These are phyloP conservation scores for Ctena decussata DNA, from an alignment of 2,888 invertebrate species.

Conservation along the genomic window DNA sequence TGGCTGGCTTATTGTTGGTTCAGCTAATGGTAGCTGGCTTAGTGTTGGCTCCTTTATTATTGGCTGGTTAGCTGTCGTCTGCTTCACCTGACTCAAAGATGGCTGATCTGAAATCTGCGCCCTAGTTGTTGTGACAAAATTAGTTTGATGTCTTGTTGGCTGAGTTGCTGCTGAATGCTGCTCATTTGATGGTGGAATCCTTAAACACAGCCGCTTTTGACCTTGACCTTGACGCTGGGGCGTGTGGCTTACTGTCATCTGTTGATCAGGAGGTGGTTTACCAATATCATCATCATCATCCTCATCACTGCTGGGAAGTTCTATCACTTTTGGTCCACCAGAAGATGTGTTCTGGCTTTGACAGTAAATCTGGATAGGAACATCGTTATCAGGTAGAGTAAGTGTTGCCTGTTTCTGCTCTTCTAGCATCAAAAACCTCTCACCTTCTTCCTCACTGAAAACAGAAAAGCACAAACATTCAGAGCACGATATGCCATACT, in stretches of 20 bases:
- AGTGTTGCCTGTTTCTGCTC: slow-evolving; percentile 61
- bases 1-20: neutral
- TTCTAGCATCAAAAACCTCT: slow-evolving; percentile 62
- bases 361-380: neutral
- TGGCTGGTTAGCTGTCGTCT: neutral
- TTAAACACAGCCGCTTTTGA: neutral
- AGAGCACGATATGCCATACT: too few species aligned
- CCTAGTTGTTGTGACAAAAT: neutral
- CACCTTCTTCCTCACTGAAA: slow-evolving; percentile 65
- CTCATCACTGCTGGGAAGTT: neutral
- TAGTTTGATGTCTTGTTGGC: too few species aligned
- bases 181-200: neutral
- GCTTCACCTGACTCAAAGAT: neutral
- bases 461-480: too few species aligned
- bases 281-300: neutral
- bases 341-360: neutral
- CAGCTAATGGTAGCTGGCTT: neutral
- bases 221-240: neutral
- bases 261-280: neutral
- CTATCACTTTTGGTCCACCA: neutral
- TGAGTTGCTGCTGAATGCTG: neutral
- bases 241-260: neutral
- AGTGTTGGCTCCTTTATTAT: neutral
- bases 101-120: neutral
- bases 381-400: slow-evolving; percentile 51